Evolutionary conservation across 2,888 invertebrate genomes (phyloP).

Genomic region (Glyphotaelius pellucidus): DNA sequence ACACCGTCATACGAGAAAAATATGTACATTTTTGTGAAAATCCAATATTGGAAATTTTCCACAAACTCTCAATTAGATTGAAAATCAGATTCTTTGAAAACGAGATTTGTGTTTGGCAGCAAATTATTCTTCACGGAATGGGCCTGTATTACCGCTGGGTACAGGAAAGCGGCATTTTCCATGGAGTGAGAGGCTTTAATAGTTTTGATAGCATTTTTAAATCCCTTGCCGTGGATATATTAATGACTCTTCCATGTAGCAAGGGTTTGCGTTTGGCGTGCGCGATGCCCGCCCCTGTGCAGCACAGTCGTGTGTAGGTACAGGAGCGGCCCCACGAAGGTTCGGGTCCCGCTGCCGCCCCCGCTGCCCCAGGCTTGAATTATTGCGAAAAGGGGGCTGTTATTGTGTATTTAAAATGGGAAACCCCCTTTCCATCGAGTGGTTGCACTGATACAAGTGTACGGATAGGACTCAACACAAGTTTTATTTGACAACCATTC

Average conservation of each 20-base stretch:
- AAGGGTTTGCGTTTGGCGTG: constrained; percentile 25
- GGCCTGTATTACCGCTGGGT: neutral
- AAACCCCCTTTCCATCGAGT: constrained; percentile 53
- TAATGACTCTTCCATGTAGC: constrained; percentile 54
- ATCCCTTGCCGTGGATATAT: constrained; percentile 42
- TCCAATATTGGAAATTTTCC: neutral
- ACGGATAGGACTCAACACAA: neutral
- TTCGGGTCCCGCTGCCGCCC: constrained; percentile 26
- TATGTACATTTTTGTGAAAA: neutral
- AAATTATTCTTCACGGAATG: neutral
- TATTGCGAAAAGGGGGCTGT: constrained; percentile 62
- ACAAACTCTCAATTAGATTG: neutral
- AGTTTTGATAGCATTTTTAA: constrained; percentile 22
- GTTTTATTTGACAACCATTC: constrained; percentile 44
- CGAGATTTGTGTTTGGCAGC: neutral
- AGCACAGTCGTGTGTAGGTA: neutral
- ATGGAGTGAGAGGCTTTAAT: constrained; percentile 19
- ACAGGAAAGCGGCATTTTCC: neutral
- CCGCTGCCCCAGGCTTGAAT: constrained; percentile 51
- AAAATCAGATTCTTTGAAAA: neutral
- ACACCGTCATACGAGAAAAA: neutral
- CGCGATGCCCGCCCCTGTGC: constrained; percentile 34
- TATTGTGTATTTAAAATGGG: constrained; percentile 64
- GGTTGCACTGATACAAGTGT: constrained; percentile 51
- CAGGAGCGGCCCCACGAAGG: neutral